These are phyloP conservation scores for Lepidochrysops patricia DNA, from an alignment of 2,888 invertebrate species.

Conservation along the genomic window DNA sequence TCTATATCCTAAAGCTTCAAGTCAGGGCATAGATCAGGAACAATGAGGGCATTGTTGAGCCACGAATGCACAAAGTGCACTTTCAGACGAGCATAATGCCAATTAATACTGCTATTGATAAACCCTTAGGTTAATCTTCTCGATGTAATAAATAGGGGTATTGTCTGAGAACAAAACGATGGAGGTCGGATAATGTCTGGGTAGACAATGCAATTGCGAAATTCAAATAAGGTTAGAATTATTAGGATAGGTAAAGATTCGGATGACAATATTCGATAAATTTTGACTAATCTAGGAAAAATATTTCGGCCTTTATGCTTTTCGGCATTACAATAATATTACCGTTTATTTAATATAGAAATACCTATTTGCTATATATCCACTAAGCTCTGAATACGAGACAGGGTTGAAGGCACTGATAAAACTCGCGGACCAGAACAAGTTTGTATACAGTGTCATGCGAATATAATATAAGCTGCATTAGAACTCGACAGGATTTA, in stretches of 20 bases:
- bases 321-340: no score
- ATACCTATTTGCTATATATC: neutral
- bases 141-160: neutral
- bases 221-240: no score
- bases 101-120: conserved; percentile 11
- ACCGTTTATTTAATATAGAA: neutral
- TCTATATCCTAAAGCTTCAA: conserved; percentile 1
- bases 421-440: neutral
- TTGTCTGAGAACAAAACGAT: neutral
- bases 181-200: neutral
- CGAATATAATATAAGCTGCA: neutral
- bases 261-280: no score
- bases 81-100: neutral
- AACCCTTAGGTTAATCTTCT: conserved; percentile 7
- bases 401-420: conserved; percentile 10
- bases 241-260: no score
- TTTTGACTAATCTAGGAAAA: no score
- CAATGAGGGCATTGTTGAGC: conserved; percentile 9
- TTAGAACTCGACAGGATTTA: neutral
- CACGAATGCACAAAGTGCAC: neutral
- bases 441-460: neutral
- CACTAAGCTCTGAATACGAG: neutral
- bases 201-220: no score
- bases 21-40: conserved; percentile 11
- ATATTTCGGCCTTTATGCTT: no score